These are phyloP conservation scores for Eurois occulta DNA, from an alignment of 2,888 invertebrate genomes.

Conservation along the genomic window DNA sequence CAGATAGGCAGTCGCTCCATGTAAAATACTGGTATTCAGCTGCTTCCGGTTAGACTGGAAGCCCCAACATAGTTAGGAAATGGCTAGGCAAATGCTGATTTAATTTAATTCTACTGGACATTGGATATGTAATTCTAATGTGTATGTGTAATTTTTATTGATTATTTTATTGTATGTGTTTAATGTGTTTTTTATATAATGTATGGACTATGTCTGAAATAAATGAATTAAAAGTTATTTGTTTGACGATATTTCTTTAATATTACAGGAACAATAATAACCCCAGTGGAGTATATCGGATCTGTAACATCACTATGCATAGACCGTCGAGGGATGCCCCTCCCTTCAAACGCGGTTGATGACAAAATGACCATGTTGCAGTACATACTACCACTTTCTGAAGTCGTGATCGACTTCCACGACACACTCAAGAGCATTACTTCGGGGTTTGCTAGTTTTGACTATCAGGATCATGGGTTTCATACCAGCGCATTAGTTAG, in stretches of 20 bases:
- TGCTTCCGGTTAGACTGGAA: too few relatives aligned
- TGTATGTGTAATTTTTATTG: too few relatives aligned
- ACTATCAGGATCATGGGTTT: conserved; percentile 97
- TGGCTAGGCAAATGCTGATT: too few relatives aligned
- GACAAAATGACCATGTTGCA: conserved; percentile 95
- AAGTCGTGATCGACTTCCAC: conserved; percentile 98
- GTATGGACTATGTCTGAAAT: too few relatives aligned
- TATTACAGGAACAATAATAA: conserved; percentile 95
- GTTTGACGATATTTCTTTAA: background rate
- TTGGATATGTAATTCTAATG: too few relatives aligned
- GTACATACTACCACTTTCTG: conserved; percentile 96
- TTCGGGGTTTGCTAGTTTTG: conserved; percentile 98
- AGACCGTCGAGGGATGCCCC: conserved; percentile 92
- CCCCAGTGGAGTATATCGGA: conserved; percentile 94
- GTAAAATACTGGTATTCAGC: too few relatives aligned
- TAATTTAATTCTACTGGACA: too few relatives aligned
- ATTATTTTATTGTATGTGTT: too few relatives aligned
- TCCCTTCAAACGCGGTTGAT: conserved; percentile 94
- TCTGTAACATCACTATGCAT: conserved; percentile 93
- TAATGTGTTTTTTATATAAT: too few relatives aligned
- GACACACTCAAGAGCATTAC: conserved; percentile 96
- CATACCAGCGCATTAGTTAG: conserved; percentile 94
- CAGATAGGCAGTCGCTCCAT: too few relatives aligned
- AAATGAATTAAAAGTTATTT: too few relatives aligned
- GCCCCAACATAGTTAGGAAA: too few relatives aligned